Evolutionary conservation across 2,113 vertebrate genomes (phyloP).

Genomic region (Panurus biarmicus): DNA sequence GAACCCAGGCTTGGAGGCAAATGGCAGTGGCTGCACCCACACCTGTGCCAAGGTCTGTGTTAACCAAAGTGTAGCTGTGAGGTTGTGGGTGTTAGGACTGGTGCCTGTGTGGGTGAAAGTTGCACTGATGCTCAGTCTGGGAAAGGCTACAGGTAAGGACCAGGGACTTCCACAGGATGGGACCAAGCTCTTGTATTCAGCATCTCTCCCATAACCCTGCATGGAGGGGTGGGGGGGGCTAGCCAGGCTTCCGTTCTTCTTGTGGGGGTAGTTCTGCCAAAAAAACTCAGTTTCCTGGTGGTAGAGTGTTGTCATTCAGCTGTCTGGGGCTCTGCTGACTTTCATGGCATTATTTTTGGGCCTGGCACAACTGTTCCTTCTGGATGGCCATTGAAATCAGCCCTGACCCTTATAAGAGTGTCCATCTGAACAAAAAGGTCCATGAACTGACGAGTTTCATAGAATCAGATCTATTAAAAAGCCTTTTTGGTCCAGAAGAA

Average conservation of each 20-base stretch:
- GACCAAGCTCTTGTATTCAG: not conserved
- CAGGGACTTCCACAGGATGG: not conserved
- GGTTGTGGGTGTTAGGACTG: not conserved
- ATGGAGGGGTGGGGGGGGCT: not conserved
- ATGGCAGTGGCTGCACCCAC: accelerated
- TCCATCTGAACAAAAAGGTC: not conserved
- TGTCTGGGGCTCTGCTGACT: not conserved
- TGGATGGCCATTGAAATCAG: accelerated
- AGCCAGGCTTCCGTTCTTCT: not conserved
- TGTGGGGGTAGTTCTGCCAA: not conserved
- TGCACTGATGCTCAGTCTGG: not conserved
- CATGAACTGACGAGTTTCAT: not conserved
- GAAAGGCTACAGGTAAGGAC: not conserved
- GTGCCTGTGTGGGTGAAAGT: not conserved
- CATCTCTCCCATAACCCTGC: not conserved
- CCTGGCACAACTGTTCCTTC: not conserved
- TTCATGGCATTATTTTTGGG: not conserved
- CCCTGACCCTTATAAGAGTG: not conserved
- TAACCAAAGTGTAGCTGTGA: not conserved
- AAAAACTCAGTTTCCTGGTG: accelerated
- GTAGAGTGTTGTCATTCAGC: not conserved
- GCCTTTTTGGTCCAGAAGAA: not conserved
- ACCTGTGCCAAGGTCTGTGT: accelerated
- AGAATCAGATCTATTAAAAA: not conserved
- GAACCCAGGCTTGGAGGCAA: not conserved